Evolutionary conservation across 92 coral and sea anemone species (phyloP), one percentile per base, ranked within the genome.

Genomic region (Paramuricea clavata): DNA sequence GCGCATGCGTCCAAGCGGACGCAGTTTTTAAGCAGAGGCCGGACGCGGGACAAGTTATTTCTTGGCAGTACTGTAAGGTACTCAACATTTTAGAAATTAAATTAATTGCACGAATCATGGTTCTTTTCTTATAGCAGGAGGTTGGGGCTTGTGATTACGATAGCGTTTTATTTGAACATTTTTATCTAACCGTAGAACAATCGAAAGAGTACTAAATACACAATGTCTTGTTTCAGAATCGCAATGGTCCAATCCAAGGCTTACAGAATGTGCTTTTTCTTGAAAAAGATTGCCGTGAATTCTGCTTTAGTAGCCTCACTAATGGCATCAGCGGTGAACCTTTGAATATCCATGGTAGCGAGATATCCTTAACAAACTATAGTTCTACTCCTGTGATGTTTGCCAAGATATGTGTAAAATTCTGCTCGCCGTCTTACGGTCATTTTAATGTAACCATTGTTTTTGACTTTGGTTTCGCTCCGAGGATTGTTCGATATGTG

Each of bases 201-300:
- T n/a, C n/a, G n/a, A n/a, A n/a, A n/a, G n/a, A n/a, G n/a, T n/a
- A n/a, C n/a, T 77, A 54, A 11, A 17, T 52, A 30, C n/a, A 5
- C 16, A 54, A 21, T 49, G 60, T 34, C 26, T n/a, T 69, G 43
- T 84, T 91, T 64, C 85, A 95, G 98, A 60, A 80, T 77, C 94
- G 89, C 12, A 74, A 82, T 27, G 89, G 93, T 47, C 87, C 87
- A 21, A 89, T 88, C 87, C 91, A 92, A 69, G 92, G 82, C 17
- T 71, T 95, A 32, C 87, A 87, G 21, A 92, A 86, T 76, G 93
- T 95, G 73, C 94, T 87, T 42, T 91, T 93, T 31, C 89, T 95
- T 86, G 98, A 95, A 81, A 94, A 94, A 15, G 81, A 86, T 73
- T 88, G 90, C 0, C 98, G 95, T 11, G 98, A 95, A 47, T 95